Conservation (phyloP, 2,888 invertebrate genomes). For the Rhagophthalmus giganteus region DNA sequence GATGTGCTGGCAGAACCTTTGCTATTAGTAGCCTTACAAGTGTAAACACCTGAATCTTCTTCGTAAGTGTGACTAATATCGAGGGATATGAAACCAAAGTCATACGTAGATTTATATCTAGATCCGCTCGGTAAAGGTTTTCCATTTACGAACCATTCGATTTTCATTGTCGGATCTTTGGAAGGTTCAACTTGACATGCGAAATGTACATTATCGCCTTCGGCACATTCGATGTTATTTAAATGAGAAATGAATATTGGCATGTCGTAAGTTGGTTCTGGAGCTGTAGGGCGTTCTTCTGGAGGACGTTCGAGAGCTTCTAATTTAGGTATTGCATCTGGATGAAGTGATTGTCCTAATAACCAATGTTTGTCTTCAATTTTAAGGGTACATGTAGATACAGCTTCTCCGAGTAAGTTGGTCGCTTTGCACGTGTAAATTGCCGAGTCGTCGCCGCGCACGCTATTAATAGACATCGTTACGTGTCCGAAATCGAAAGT, state of each 20-base stretch:
- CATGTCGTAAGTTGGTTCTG: conserved; percentile 79
- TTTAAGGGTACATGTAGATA: conserved; percentile 87
- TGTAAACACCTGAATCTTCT: conserved; percentile 91
- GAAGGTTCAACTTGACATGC: conserved; percentile 92
- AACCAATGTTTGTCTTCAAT: conserved; percentile 89
- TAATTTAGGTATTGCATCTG: conserved; percentile 84
- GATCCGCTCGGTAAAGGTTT: conserved; percentile 85
- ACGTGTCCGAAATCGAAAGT: conserved; percentile 97
- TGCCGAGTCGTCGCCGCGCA: conserved; percentile 89
- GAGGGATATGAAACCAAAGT: conserved; percentile 94
- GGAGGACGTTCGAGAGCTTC: conserved; percentile 83
- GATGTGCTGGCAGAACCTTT: conserved; percentile 90
- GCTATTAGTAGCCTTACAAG: conserved; percentile 85
- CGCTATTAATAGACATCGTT: conserved; percentile 83
- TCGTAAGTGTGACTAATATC: conserved; percentile 86
- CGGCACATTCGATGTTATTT: conserved; percentile 85
- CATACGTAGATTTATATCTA: conserved; percentile 89
- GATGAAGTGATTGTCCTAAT: conserved; percentile 83
- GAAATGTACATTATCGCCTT: conserved; percentile 86
- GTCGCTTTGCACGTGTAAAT: conserved; percentile 94
- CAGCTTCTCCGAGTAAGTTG: conserved; percentile 91
- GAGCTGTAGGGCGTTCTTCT: conserved; percentile 66
- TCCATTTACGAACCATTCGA: conserved; percentile 96
- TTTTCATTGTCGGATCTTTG: conserved; percentile 85
- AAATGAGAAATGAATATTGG: conserved; percentile 90